Conservation (phyloP, 2,888 invertebrate species). For the Imbricaverruca yamaguchii region DNA sequence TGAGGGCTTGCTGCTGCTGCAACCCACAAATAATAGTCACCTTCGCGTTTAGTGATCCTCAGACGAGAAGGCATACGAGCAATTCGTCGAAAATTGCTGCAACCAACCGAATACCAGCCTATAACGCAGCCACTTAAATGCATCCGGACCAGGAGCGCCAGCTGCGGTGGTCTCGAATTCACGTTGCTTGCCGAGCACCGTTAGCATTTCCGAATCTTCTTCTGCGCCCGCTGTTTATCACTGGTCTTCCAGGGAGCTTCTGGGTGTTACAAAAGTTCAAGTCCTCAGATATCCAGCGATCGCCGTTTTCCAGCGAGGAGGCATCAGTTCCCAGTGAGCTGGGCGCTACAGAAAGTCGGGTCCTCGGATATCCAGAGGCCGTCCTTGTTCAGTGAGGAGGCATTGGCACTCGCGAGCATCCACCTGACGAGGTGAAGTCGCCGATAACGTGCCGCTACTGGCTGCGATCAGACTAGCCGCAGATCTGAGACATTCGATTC, state of each 20-base stretch:
- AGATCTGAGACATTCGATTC: conserved; percentile 18
- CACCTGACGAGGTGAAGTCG: not conserved
- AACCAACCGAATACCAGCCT: not conserved
- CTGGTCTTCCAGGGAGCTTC: too few species aligned
- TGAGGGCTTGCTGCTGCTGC: too few species aligned
- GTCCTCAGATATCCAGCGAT: not conserved
- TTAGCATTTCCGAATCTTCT: not conserved
- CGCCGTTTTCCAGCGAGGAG: not conserved
- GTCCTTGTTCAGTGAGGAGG: not conserved
- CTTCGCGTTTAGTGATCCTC: not conserved
- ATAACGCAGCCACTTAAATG: not conserved
- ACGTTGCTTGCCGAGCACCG: not conserved
- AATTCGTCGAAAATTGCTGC: not conserved
- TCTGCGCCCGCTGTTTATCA: not conserved
- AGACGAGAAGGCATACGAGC: not conserved
- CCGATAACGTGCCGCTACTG: not conserved
- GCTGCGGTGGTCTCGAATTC: not conserved
- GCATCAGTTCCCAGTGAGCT: not conserved
- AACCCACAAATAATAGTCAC: too few species aligned
- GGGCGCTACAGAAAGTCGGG: not conserved
- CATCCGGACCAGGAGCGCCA: not conserved
- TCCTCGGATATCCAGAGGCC: not conserved
- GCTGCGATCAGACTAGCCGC: not conserved
- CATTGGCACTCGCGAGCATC: not conserved
- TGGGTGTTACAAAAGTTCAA: too few species aligned